Evolutionary conservation across 2,113 vertebrate species (phyloP), one percentile per base, ranked within the genome.

Genomic region (Rhipidura dahli): DNA sequence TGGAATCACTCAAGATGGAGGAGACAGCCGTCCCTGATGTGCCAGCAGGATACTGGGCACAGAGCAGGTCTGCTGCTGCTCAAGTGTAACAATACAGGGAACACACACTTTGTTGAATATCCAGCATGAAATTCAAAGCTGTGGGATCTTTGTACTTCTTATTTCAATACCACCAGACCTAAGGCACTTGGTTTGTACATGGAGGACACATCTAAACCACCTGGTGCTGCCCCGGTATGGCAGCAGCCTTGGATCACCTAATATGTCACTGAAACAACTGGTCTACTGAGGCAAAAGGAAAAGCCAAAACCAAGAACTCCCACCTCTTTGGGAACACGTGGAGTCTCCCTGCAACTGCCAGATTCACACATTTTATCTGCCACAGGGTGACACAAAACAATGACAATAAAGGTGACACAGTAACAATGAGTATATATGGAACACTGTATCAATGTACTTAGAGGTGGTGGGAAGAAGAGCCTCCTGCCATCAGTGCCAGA

Each of bases 21-120:
- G 21, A 54, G 47, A 11, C 28, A 9, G 77, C 47, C 3, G 1
- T 30, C 40, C 27, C 5, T 10, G 1, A 1, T 7, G 1, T 30
- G 83, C 79, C 92, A 89, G 53, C 63, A 51, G 8, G 44, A 72
- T 3, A 5, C 9, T 17, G 35, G 45, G 83, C 33, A 3, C 2
- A 24, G 39, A 54, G 57, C 57, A 50, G 66, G 27, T 33, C 87
- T 86, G 93, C 71, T 83, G 21, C 28, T 71, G 45, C 86, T 80
- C 49, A 9, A 39, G 8, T 2, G 3, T 9, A 47, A 21, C 2
- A 35, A 31, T 24, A 71, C 28, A 44, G 6, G 57, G 53, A 69
- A 28, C 2, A 2, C 80, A 33, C 10, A 3, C 24, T 65, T 45
- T 57, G 54, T 7, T 79, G 61, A 65, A 6, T 23, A 79, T 44